Conservation (phyloP, 1,140 invertebrate genomes). For the Diabrotica virgifera region DNA sequence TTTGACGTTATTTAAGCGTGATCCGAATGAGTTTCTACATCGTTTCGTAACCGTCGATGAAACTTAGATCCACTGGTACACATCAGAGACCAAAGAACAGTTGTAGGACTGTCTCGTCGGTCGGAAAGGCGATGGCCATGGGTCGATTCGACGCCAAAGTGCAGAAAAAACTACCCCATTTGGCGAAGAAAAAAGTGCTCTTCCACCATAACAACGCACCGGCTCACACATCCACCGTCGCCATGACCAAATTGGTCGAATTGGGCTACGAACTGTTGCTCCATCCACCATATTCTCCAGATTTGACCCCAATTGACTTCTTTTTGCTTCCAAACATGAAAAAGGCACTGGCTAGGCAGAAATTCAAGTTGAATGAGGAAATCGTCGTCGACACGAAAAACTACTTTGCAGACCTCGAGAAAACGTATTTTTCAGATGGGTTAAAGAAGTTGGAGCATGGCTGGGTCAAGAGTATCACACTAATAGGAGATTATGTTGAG, state of each 20-base stretch:
- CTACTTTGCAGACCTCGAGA: not conserved
- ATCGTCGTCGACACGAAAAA: too few relatives aligned
- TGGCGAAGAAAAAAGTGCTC: not conserved
- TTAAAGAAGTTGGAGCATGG: too few relatives aligned
- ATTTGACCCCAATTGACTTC: not conserved
- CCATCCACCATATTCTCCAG: constrained; percentile 6
- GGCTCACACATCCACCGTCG: not conserved
- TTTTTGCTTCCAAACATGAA: not conserved
- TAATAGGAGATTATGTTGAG: too few relatives aligned
- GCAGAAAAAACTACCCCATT: not conserved
- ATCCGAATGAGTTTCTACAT: too few relatives aligned
- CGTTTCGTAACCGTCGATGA: too few relatives aligned
- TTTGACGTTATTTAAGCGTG: too few relatives aligned
- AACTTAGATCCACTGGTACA: too few relatives aligned
- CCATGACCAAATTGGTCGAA: not conserved
- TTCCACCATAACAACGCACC: not conserved
- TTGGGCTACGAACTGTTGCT: too few relatives aligned
- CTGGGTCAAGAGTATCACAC: too few relatives aligned
- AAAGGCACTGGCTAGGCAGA: not conserved
- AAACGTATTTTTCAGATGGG: too few relatives aligned
- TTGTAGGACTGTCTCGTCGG: not conserved
- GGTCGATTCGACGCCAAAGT: not conserved
- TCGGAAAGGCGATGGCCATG: not conserved
- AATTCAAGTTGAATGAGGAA: too few relatives aligned
- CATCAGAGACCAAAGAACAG: too few relatives aligned